Evolutionary conservation across 2,888 invertebrate genomes (phyloP), one percentile per base, ranked within the genome.

Genomic region (Aplocera efformata): DNA sequence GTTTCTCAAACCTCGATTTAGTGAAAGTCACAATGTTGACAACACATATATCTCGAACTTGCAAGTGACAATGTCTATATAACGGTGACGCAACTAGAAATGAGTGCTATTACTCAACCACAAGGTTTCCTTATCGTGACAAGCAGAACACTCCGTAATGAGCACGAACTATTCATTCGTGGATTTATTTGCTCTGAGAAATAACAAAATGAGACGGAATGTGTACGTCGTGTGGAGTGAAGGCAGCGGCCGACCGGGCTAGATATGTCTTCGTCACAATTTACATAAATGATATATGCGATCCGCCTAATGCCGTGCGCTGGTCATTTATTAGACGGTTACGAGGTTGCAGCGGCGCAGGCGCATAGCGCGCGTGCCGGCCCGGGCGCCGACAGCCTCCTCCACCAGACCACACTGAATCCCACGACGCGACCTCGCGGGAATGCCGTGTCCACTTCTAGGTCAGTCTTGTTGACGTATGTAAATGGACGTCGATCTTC

Each of bases 241-340:
- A 79, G 78, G 77, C 79, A 74, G 68, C 70, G 66, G 54, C 54
- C 61, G 63, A 65, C 70, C 72, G 72, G 70, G 76, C 76, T 78
- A 82, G 80, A 88, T 88, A 86, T 85, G 83, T 88, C 88, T 88
- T 88, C 88, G 88, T 88, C 88, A 86, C 67, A 82, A 86, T 88
- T 86, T 86, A 88, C 88, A 88, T 86, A 86, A 86, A 88, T 88
- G 88, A 88, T 88, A 68, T 82, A 86, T 86, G 79, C 61, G 82
- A 78, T 77, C 78, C 83, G 88, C 83, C 88, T 86, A 88, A 86
- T 86, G 69, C 79, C 59, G 73, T 63, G 76, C 75, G 58, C 59
- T 69, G 78, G 80, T 84, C 83, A 88, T 88, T 88, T 88, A 85
- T 86, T 75, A 88, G 73, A 69, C 71, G 63, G 73, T 68, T 68